phyloP scores from a whole-genome alignment of 2,797 vertebrate species.

The Pseudomugil tenellus region DNA sequence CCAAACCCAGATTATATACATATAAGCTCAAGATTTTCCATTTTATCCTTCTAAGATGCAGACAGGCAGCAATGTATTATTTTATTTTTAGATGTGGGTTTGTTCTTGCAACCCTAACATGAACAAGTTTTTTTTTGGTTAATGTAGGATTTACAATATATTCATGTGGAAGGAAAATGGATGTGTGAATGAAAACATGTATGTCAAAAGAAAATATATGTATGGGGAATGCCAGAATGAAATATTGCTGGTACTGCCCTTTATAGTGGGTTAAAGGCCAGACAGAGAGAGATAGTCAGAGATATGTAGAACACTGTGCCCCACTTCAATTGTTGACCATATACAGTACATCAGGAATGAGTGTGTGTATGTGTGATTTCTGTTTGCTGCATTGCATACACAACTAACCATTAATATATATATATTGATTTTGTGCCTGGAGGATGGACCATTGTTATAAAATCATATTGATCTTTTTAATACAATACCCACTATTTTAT shows the following conservation, averaged over 20 bases:
- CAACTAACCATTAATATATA: constrained; percentile 76
- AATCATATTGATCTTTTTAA: constrained; percentile 79
- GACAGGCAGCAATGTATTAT: too few species aligned
- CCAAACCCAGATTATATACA: too few species aligned
- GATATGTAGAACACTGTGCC: constrained; percentile 18
- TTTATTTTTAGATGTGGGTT: too few species aligned
- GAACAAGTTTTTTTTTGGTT: background rate
- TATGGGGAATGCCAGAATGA: background rate
- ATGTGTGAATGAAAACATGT: background rate
- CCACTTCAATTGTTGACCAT: constrained; percentile 17
- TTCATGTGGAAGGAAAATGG: background rate
- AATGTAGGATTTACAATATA: background rate
- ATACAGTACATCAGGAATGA: constrained; percentile 12
- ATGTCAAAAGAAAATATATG: background rate
- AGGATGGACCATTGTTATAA: constrained; percentile 69
- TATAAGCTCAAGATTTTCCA: too few species aligned
- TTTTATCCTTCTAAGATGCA: too few species aligned
- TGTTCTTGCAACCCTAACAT: background rate
- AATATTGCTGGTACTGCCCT: background rate
- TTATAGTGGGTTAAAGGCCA: background rate
- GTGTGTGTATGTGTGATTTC: constrained; percentile 5
- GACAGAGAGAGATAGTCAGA: background rate
- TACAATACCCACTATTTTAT: constrained; percentile 73
- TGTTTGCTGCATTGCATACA: constrained; percentile 14
- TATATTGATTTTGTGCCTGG: constrained; percentile 81